phyloP scores from a whole-genome alignment of 2,113 vertebrate genomes.

The Acrocephalus kingi region DNA sequence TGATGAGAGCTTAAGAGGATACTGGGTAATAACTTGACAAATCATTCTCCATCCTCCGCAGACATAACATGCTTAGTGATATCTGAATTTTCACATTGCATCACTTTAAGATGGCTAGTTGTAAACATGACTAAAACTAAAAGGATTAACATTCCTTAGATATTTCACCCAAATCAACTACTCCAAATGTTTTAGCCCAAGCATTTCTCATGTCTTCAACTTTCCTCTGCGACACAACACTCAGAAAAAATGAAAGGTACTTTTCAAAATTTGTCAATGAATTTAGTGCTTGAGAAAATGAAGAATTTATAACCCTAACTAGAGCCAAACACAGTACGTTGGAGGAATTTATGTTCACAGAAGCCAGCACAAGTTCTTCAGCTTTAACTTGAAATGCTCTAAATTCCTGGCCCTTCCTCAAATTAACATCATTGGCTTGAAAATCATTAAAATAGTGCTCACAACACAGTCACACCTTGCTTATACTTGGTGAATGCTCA shows the following conservation, averaged over 20 bases:
- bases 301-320: not conserved
- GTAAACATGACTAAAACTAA: slow-evolving; percentile 49
- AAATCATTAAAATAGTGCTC: not conserved
- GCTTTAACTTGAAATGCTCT: not conserved
- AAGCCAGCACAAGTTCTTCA: not conserved
- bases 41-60: not conserved
- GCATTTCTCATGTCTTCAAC: slow-evolving; percentile 19
- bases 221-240: not conserved
- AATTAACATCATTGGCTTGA: not conserved
- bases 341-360: not conserved
- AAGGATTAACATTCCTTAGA: slow-evolving; percentile 64
- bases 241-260: not conserved
- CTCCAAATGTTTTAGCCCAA: slow-evolving; percentile 15
- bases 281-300: not conserved
- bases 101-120: slow-evolving; percentile 5
- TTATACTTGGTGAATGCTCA: not conserved
- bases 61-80: not conserved
- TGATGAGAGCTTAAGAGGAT: not conserved
- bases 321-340: not conserved
- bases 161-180: slow-evolving; percentile 27
- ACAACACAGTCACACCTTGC: not conserved
- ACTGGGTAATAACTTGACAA: not conserved
- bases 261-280: not conserved
- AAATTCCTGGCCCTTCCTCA: not conserved
- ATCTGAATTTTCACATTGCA: slow-evolving; percentile 15